A percentile compares a stretch with the other conserved stretches of the same genome.
phyloP scores from a whole-genome alignment of 2,113 vertebrate species.

The Chitala chitala region DNA sequence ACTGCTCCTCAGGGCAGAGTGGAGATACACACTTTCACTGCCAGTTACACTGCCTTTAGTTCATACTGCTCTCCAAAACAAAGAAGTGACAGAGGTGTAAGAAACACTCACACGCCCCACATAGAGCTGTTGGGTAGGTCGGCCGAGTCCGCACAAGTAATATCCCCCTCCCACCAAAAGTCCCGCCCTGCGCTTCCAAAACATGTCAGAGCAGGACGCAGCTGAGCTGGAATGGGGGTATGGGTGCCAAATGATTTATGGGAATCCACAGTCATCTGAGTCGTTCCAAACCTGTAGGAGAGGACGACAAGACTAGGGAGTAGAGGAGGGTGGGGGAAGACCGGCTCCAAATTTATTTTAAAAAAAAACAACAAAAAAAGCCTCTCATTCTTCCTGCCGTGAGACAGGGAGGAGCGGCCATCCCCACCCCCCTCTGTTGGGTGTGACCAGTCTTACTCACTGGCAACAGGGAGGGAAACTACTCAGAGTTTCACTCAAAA shows the following conservation, averaged over 20 bases:
- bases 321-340: not conserved
- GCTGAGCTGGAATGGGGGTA: not conserved
- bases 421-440: not conserved
- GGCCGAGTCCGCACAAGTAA: too few relatives aligned
- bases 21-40: too few relatives aligned
- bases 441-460: conserved; percentile 2
- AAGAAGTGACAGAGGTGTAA: not conserved
- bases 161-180: too few relatives aligned
- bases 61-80: not conserved
- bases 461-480: not conserved
- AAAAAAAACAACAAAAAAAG: not conserved
- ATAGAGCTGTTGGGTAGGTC: not conserved
- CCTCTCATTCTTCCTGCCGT: not conserved
- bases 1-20: too few relatives aligned
- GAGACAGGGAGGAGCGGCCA: not conserved
- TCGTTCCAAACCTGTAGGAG: not conserved
- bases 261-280: not conserved
- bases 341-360: not conserved
- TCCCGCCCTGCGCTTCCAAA: not conserved
- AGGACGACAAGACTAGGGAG: not conserved
- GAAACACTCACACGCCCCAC: not conserved
- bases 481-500: not conserved
- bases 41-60: not conserved
- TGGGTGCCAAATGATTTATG: conserved; percentile 2
- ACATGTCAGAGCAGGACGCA: conserved; percentile 11